Conservation (phyloP, 2,888 invertebrate species). For the Acanthacorydalis orientalis region DNA sequence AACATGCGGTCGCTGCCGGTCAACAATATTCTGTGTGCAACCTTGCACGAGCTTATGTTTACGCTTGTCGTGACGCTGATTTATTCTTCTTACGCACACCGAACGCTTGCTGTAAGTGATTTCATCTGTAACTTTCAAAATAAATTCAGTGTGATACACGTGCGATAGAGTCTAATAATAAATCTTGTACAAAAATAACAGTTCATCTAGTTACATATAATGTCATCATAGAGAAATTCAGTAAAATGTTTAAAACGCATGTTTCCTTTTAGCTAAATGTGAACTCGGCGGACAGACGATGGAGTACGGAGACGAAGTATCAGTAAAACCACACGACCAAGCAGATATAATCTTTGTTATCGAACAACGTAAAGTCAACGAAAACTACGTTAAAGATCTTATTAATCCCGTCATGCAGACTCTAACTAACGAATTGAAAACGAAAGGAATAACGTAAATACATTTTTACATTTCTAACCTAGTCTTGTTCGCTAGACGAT, state of each 20-base stretch:
- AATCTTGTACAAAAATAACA: no score
- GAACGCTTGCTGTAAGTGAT: conserved; percentile 33
- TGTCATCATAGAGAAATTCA: no score
- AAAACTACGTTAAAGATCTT: conserved; percentile 43
- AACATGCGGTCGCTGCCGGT: conserved; percentile 39
- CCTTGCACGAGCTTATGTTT: conserved; percentile 51
- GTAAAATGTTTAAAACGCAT: no score
- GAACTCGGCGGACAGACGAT: conserved; percentile 22
- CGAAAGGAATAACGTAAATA: conserved; percentile 42
- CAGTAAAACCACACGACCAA: conserved; percentile 51
- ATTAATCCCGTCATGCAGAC: conserved; percentile 41
- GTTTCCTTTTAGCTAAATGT: conserved; percentile 25
- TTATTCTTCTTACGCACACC: conserved; percentile 37
- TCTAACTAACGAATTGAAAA: conserved; percentile 39
- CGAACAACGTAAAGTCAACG: conserved; percentile 46
- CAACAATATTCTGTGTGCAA: conserved; percentile 42
- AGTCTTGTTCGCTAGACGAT: no score
- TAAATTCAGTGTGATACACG: no score
- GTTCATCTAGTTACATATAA: no score
- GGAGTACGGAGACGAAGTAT: conserved; percentile 33
- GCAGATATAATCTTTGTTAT: conserved; percentile 70
- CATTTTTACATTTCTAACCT: conserved; percentile 22
- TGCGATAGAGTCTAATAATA: no score
- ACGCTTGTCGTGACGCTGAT: conserved; percentile 24
- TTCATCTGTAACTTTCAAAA: no score